A percentile compares a stretch with the other conserved stretches of the same genome.
Evolutionary conservation across 2,888 invertebrate species (phyloP).

Genomic region (Lamellibrachia columna): DNA sequence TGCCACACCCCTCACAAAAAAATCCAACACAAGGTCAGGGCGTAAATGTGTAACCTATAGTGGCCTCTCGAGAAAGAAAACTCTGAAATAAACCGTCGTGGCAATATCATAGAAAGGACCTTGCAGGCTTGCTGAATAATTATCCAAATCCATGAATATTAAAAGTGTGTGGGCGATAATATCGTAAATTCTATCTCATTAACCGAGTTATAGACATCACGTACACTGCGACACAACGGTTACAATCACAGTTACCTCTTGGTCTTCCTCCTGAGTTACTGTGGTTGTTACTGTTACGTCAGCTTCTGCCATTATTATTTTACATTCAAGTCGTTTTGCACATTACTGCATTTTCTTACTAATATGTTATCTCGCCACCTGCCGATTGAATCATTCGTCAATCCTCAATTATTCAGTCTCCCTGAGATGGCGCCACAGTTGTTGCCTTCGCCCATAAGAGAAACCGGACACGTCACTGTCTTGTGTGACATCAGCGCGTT

Average conservation of each 20-base stretch:
- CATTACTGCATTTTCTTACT: background rate
- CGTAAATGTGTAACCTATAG: too few relatives aligned
- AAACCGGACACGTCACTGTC: too few relatives aligned
- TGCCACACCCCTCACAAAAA: too few relatives aligned
- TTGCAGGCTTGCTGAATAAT: background rate
- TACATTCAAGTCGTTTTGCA: background rate
- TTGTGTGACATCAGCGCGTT: too few relatives aligned
- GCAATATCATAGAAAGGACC: too few relatives aligned
- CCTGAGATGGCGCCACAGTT: too few relatives aligned
- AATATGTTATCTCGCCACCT: background rate
- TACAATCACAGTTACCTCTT: background rate
- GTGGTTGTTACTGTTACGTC: background rate
- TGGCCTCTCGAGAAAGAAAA: too few relatives aligned
- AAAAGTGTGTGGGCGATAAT: background rate
- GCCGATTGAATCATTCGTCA: too few relatives aligned
- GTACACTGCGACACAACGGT: background rate
- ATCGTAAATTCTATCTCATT: background rate
- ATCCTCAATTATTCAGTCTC: too few relatives aligned
- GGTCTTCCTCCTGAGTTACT: background rate
- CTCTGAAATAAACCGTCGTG: too few relatives aligned
- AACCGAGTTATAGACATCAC: background rate
- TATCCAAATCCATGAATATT: background rate
- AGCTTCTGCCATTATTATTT: constrained; percentile 16
- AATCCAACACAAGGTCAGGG: too few relatives aligned
- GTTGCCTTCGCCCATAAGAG: too few relatives aligned